phyloP scores from a whole-genome alignment of 2,888 invertebrate species.

The Mongoloraphidia duomilia region DNA sequence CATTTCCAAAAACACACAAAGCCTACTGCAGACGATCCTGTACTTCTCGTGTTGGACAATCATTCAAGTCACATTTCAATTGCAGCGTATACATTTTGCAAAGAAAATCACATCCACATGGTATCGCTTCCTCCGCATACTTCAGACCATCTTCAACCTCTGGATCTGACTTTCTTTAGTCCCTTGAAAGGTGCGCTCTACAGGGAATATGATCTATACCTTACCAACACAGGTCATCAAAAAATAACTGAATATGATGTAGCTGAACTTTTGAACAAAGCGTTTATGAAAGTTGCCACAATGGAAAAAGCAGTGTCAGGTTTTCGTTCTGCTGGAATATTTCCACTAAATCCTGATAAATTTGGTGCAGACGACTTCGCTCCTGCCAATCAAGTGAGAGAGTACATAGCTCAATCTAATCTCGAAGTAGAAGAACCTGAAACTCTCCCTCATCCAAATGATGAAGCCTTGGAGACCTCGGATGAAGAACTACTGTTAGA shows the following conservation, averaged over 20 bases:
- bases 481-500: too few species aligned
- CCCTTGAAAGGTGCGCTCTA: conserved; percentile 4
- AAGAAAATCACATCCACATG: conserved; percentile 4
- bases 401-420: too few species aligned
- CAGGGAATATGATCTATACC: too few species aligned
- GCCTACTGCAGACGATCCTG: too few species aligned
- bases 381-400: too few species aligned
- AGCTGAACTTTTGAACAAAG: not conserved
- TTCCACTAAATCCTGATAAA: not conserved
- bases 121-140: conserved; percentile 6
- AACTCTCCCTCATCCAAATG: too few species aligned
- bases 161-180: not conserved
- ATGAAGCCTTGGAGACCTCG: too few species aligned
- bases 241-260: too few species aligned
- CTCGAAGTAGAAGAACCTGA: too few species aligned
- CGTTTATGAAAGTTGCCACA: too few species aligned
- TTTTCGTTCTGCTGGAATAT: not conserved
- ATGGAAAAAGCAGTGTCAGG: too few species aligned
- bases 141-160: conserved; percentile 1
- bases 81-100: conserved; percentile 3
- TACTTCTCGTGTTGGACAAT: not conserved
- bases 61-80: conserved; percentile 3
- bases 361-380: not conserved
- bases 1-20: conserved; percentile 7
- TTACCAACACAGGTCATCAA: too few species aligned